These are phyloP conservation scores for Xyliphius kryptos DNA, from an alignment of 2,113 vertebrate genomes.

Conservation along the genomic window DNA sequence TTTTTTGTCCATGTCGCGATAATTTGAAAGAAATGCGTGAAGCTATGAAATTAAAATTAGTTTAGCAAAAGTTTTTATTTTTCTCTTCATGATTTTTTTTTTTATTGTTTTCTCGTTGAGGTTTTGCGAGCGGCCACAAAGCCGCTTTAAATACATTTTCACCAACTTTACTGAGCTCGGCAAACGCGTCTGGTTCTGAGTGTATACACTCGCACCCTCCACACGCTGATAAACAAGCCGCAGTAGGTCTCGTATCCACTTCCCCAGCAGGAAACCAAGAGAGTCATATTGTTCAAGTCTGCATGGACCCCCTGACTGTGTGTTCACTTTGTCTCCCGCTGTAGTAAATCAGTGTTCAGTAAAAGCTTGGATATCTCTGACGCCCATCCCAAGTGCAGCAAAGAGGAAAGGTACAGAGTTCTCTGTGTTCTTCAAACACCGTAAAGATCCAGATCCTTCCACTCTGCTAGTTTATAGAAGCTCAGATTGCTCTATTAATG, in stretches of 20 bases:
- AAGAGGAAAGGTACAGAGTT: constrained; percentile 90
- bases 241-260: constrained; percentile 11
- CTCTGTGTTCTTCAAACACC: constrained; percentile 19
- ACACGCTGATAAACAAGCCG: not conserved
- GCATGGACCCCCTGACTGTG: constrained; percentile 52
- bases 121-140: too few species aligned
- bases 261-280: constrained; percentile 5
- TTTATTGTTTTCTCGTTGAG: too few species aligned
- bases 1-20: too few species aligned
- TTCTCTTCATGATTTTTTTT: too few species aligned
- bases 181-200: too few species aligned
- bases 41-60: too few species aligned
- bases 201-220: not conserved
- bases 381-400: constrained; percentile 88
- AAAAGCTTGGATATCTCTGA: constrained; percentile 98
- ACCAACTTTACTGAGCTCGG: too few species aligned
- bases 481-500: too few species aligned
- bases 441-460: constrained; percentile 69
- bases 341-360: constrained; percentile 97
- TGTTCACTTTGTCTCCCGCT: constrained; percentile 84
- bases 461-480: not conserved
- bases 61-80: too few species aligned
- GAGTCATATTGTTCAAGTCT: constrained; percentile 20
- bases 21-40: too few species aligned
- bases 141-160: too few species aligned